Percentiles rank a stretch among this genome's conserved stretches.
Conservation (phyloP, 2,113 vertebrate species). For the Empidonax traillii region DNA sequence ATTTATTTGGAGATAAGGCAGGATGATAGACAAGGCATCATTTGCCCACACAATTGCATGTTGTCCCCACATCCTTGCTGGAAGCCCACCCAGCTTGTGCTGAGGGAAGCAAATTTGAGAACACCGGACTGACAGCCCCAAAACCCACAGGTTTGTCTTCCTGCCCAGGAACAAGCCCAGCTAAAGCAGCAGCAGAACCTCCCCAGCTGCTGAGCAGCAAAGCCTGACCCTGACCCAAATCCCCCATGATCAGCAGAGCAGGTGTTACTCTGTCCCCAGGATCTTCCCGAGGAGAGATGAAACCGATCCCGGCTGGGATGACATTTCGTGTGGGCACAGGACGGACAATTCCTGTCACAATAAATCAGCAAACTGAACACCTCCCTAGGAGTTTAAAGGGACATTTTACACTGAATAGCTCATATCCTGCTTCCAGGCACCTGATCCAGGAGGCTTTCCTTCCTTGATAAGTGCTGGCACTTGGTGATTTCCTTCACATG, state of each 20-base stretch:
- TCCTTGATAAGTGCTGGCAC: not conserved
- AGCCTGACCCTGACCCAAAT: not conserved
- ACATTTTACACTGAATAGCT: not conserved
- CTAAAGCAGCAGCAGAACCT: not conserved
- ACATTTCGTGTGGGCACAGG: not conserved
- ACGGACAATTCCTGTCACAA: not conserved
- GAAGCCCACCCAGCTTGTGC: not conserved
- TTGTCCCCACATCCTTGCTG: not conserved
- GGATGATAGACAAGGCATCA: not conserved
- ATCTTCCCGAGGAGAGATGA: not conserved
- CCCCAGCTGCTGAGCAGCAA: not conserved
- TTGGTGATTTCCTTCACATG: not conserved
- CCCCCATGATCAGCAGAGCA: not conserved
- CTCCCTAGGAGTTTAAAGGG: not conserved
- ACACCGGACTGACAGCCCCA: not conserved
- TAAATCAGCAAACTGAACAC: not conserved
- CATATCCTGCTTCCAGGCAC: conserved; percentile 9
- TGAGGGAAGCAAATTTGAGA: not conserved
- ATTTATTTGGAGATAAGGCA: conserved; percentile 15
- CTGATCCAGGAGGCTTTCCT: not conserved
- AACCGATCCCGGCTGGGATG: not conserved
- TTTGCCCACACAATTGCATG: not conserved
- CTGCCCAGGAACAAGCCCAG: not conserved
- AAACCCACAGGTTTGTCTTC: not conserved
- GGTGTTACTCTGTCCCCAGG: not conserved